Evolutionary conservation across 2,113 vertebrate species (phyloP), one percentile per base, ranked within the genome.

Genomic region (Oncorhynchus masou): DNA sequence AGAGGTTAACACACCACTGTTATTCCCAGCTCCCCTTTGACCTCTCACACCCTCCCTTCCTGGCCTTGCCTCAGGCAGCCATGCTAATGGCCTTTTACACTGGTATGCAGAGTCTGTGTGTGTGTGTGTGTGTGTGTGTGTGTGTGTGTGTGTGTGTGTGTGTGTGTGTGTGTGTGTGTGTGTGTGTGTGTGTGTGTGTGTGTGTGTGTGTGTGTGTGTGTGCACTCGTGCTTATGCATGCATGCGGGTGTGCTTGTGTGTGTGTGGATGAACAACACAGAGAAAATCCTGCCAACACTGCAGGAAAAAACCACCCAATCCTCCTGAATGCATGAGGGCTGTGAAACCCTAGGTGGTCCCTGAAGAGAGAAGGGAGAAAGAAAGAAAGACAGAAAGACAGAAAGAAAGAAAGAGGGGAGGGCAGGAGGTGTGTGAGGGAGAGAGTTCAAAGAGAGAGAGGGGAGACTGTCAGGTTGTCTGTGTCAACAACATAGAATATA

Each of bases 401-500:
- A 49, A 77, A 82, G 68, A 60, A 19, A 39, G 8, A 39, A 9
- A 16, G 8, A 15, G 16, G 77, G 84, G 86, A 87, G 82, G 83
- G 87, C 73, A 80, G 84, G 79, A 87, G 59, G 85, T 85, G 87
- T 85, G 45, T 19, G 45, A 3, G 71, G 22, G 54, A 29, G 31
- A 39, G 31, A 87, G 87, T 86, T 11, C 9, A 45, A 45, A 45
- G 39, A 11, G 39, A 45, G 9, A 79, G 87, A 86, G 85, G 89
- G 80, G 72, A 85, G 83, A 80, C 76, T 88, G 87, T 88, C 88
- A 87, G 89, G 88, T 83, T 86, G 87, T 91, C 91, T 90, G 88
- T 91, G 89, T 92, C 86, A 90, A 91, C 86, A 90, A 85, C 83
- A 88, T 81, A 73, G 82, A 85, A 91, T 34, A 91, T 89, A 88